Percentiles rank a stretch among this genome's conserved stretches.
Evolutionary conservation across 2,888 invertebrate species (phyloP).

Genomic region (Caenorhabditis parvicauda): DNA sequence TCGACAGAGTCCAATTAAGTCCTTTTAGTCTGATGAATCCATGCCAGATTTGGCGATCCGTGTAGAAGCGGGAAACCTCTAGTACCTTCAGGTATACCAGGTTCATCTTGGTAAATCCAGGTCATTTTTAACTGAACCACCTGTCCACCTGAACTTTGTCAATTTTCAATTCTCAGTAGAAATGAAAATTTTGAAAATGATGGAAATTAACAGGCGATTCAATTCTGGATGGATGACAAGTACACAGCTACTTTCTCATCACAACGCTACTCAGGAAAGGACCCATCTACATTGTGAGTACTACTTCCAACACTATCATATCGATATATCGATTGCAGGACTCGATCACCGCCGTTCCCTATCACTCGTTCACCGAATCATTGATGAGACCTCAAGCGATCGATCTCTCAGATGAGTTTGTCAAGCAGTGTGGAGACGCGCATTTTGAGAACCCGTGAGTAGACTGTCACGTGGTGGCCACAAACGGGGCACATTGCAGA

Average conservation of each 20-base stretch:
- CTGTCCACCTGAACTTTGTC: no score
- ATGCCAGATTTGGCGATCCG: no score
- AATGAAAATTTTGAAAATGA: background rate
- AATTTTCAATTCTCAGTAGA: no score
- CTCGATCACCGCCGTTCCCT: conserved; percentile 57
- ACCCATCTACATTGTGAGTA: conserved; percentile 53
- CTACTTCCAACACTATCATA: background rate
- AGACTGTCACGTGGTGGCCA: no score
- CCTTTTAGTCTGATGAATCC: no score
- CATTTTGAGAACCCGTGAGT: conserved; percentile 75
- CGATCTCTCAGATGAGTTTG: conserved; percentile 74
- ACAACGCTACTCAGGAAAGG: conserved; percentile 36
- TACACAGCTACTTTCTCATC: conserved; percentile 53
- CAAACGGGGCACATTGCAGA: no score
- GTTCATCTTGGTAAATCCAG: no score
- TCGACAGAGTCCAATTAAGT: no score
- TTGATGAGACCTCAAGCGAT: conserved; percentile 53
- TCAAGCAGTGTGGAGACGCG: conserved; percentile 82
- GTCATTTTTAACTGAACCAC: no score
- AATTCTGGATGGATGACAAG: conserved; percentile 59
- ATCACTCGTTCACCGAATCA: conserved; percentile 42
- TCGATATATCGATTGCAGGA: conserved; percentile 17
- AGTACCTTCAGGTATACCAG: no score
- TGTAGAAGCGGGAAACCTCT: no score
- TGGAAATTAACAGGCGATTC: conserved; percentile 15